Conservation (phyloP, 2,888 invertebrate species). For the Prenolepis imparis region DNA sequence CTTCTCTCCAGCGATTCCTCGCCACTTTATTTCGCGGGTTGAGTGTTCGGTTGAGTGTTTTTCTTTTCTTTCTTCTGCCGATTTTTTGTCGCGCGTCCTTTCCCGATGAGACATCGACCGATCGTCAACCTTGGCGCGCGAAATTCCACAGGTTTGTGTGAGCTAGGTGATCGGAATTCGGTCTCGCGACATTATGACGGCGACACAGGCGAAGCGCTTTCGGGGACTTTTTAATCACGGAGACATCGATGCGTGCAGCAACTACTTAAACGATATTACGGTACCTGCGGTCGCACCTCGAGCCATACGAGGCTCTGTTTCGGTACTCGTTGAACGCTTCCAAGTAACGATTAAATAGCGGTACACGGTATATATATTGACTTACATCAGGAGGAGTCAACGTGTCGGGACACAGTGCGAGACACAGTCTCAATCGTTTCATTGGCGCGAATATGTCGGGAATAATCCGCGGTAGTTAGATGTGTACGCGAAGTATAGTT, state of each 20-base stretch:
- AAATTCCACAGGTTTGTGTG: conserved; percentile 41
- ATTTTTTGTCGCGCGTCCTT: conserved; percentile 19
- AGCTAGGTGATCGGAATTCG: conserved; percentile 43
- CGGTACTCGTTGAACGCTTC: conserved; percentile 11
- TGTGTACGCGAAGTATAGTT: not conserved
- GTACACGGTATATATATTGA: conserved; percentile 44
- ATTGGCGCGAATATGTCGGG: not conserved
- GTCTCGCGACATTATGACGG: not conserved
- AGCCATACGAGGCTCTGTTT: conserved; percentile 20
- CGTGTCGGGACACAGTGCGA: not conserved
- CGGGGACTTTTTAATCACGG: conserved; percentile 35
- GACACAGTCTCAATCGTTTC: not conserved
- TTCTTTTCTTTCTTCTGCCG: not conserved
- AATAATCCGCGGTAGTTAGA: conserved; percentile 20
- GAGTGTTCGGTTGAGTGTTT: not conserved
- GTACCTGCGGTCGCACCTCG: conserved; percentile 21
- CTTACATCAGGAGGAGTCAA: not conserved
- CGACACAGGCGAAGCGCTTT: conserved; percentile 8
- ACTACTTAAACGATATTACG: conserved; percentile 50
- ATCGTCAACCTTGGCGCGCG: conserved; percentile 30
- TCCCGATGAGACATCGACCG: conserved; percentile 40
- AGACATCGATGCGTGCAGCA: conserved; percentile 24
- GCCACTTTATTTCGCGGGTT: conserved; percentile 31
- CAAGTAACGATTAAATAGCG: conserved; percentile 40
- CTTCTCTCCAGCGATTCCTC: not conserved